Conservation (phyloP, 2,888 invertebrate species). For the Uloborus plumipes region DNA sequence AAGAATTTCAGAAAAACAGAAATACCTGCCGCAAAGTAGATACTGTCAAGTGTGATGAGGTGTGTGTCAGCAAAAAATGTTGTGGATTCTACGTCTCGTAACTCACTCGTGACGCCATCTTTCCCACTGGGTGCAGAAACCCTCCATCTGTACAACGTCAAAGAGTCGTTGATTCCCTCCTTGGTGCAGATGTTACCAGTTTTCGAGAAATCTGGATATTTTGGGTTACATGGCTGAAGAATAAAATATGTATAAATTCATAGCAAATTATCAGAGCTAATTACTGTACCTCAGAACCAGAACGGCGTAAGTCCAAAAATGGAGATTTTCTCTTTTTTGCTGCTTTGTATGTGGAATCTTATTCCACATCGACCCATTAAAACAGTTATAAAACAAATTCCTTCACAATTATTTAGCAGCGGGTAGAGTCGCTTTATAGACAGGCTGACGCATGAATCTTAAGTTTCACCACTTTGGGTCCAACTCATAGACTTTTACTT, state of each 20-base stretch:
- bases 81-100: constrained; percentile 70
- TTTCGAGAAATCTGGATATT: constrained; percentile 70
- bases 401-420: too few species aligned
- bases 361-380: too few species aligned
- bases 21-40: constrained; percentile 71
- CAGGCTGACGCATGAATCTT: too few species aligned
- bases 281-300: too few species aligned
- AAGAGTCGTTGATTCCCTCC: constrained; percentile 70
- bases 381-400: too few species aligned
- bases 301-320: too few species aligned
- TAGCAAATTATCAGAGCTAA: too few species aligned
- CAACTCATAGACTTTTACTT: too few species aligned
- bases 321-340: too few species aligned
- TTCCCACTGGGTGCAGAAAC: constrained; percentile 69
- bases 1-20: background rate
- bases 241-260: background rate
- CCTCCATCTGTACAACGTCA: constrained; percentile 71
- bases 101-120: constrained; percentile 69
- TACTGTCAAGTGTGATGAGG: constrained; percentile 70
- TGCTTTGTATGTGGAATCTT: too few species aligned
- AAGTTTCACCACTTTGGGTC: too few species aligned
- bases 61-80: constrained; percentile 71
- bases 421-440: too few species aligned
- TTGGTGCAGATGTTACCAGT: constrained; percentile 69
- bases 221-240: constrained; percentile 70